Base-by-base conservation (phyloP, 2,888 invertebrate species). In the Phengaris alcon region DNA sequence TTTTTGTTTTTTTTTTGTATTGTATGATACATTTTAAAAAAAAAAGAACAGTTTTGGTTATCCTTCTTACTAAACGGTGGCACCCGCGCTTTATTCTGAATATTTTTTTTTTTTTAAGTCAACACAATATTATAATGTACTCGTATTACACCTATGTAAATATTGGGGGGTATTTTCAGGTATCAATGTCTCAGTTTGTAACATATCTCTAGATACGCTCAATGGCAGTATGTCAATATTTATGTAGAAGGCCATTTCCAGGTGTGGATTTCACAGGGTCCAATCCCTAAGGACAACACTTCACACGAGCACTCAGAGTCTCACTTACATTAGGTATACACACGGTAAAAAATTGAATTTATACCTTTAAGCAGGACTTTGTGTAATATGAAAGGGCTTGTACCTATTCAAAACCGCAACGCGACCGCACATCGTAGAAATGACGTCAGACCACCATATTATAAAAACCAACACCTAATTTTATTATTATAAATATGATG, bases 211-310 rank as follows among this genome's bases (percentile, higher is more conserved):
- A 0, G 64, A 64, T 12, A 22, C 35, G 64, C 12, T 64, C 35
- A 12, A 35, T 35, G 12, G 35, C 12, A 64, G 12, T 52, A 5
- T 64, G 35, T 35, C 64, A 64, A 64, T 35, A 35, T 64, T 35
- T 35, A 1, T 52, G 52, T 52, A 22, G 35, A 12, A 64, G 22
- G 64, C 35, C 64, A 35, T 64, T 64, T 35, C 35, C 35, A 12
- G 64, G 64, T 64, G 13, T 64, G 35, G 13, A 64, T 64, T 64
- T 64, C 64, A 64, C 13, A 64, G 64, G 64, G 44, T 12, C 64
- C 7, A 64, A 44, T 3, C 35, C 8, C 64, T 8, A 6, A 35
- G 64, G 64, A 44, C 12, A 10, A 52, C 35, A 64, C 10, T 35
- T 64, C 35, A 9, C 6, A 15, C 7, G 9, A 59, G 54, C 54